Evolutionary conservation across 1,140 invertebrate species (phyloP).

Genomic region (Aporrectodea caliginosa): DNA sequence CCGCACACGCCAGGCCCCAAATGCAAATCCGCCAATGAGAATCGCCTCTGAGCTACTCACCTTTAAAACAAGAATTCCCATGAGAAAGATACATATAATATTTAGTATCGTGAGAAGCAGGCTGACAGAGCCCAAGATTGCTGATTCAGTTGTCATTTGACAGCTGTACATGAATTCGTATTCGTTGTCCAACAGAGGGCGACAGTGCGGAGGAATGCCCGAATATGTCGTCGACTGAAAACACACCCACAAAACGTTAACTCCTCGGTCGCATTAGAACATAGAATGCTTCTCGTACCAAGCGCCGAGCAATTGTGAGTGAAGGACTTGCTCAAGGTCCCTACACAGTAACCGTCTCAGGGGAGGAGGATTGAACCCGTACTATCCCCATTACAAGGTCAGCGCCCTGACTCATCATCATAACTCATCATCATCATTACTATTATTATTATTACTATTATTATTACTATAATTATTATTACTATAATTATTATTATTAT

Average conservation of each 20-base stretch:
- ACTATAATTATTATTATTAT: too few species aligned
- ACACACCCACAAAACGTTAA: not conserved
- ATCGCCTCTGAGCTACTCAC: conserved; percentile 50
- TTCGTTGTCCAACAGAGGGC: conserved; percentile 40
- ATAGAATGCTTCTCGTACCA: too few species aligned
- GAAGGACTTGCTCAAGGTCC: too few species aligned
- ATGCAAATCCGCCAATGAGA: not conserved
- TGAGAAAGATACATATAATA: conserved; percentile 78
- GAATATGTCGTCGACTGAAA: not conserved
- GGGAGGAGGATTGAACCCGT: too few species aligned
- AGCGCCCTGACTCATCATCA: too few species aligned
- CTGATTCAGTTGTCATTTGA: conserved; percentile 63
- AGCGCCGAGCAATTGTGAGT: too few species aligned
- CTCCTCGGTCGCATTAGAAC: too few species aligned
- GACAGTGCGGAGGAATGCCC: conserved; percentile 35
- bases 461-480: too few species aligned
- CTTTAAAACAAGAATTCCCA: conserved; percentile 75
- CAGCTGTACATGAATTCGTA: conserved; percentile 47
- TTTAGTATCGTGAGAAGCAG: conserved; percentile 76
- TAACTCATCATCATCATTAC: too few species aligned
- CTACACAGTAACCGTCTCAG: too few species aligned
- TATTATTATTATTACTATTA: too few species aligned
- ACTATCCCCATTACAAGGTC: too few species aligned
- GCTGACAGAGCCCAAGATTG: conserved; percentile 73
- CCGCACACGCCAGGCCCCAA: not conserved